Evolutionary conservation across 1,140 invertebrate species (phyloP).

Genomic region (Leptopilina boulardi): DNA sequence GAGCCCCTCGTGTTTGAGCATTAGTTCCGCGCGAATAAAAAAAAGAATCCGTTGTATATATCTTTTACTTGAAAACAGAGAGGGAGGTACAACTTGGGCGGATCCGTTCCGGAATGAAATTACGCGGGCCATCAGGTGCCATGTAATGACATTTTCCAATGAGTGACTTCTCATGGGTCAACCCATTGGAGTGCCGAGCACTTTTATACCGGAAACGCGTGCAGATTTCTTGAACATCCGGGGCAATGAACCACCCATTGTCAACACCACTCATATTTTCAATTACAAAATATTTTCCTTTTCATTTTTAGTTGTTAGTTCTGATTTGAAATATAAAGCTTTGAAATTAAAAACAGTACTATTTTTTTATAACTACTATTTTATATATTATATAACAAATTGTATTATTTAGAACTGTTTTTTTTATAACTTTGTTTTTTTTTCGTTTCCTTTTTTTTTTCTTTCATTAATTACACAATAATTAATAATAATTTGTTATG

Average conservation of each 20-base stretch:
- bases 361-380: too few relatives aligned
- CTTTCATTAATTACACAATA: too few relatives aligned
- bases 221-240: slow-evolving; percentile 41
- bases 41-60: slow-evolving; percentile 48
- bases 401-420: too few relatives aligned
- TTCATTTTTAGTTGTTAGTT: slow-evolving; percentile 14
- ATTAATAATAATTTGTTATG: too few relatives aligned
- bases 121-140: slow-evolving; percentile 60
- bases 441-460: too few relatives aligned
- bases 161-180: slow-evolving; percentile 53
- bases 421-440: too few relatives aligned
- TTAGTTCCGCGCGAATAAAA: slow-evolving; percentile 68
- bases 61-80: slow-evolving; percentile 36
- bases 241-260: slow-evolving; percentile 43
- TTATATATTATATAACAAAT: too few relatives aligned
- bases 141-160: slow-evolving; percentile 69
- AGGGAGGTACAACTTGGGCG: slow-evolving; percentile 43
- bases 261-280: slow-evolving; percentile 21
- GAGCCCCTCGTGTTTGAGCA: slow-evolving; percentile 46
- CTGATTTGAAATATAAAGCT: neutral
- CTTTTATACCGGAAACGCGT: slow-evolving; percentile 36
- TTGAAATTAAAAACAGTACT: too few relatives aligned
- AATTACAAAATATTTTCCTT: slow-evolving; percentile 4
- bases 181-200: slow-evolving; percentile 33
- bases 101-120: slow-evolving; percentile 60